A percentile compares a stretch with the other conserved stretches of the same genome.
These are phyloP conservation scores for Diarsia brunnea DNA, from an alignment of 2,888 invertebrate genomes.

Conservation along the genomic window DNA sequence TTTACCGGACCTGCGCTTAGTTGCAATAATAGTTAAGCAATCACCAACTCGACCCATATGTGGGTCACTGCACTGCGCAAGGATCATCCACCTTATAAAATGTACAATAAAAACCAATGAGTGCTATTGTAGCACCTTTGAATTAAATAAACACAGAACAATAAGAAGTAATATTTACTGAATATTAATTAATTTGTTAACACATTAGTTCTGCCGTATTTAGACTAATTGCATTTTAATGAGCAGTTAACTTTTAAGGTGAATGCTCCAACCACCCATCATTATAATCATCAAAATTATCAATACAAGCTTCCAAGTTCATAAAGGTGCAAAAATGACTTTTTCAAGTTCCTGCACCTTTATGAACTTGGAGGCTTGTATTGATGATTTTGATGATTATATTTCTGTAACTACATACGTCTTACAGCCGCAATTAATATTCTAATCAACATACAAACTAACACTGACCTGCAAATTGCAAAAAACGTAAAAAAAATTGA, in stretches of 20 bases:
- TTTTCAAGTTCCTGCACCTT: too few species aligned
- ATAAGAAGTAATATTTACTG: neutral
- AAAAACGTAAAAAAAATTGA: too few species aligned
- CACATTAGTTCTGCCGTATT: slow-evolving; percentile 4
- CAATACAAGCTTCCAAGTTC: too few species aligned
- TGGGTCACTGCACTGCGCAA: neutral
- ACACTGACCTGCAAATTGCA: too few species aligned
- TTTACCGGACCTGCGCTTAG: neutral
- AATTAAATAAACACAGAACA: neutral
- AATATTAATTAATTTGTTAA: neutral
- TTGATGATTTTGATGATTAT: too few species aligned
- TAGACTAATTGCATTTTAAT: slow-evolving; percentile 25
- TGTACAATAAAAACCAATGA: neutral
- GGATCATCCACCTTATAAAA: neutral
- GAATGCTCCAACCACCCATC: too few species aligned
- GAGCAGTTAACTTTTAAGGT: neutral
- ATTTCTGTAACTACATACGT: too few species aligned
- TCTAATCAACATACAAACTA: too few species aligned
- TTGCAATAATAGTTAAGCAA: slow-evolving; percentile 7
- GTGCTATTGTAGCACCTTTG: neutral
- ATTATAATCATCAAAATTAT: too few species aligned
- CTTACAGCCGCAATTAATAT: too few species aligned
- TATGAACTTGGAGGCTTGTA: too few species aligned
- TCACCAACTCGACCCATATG: neutral
- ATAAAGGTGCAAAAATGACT: too few species aligned